phyloP scores from a whole-genome alignment of 2,113 vertebrate species.

The Passer montanus region DNA sequence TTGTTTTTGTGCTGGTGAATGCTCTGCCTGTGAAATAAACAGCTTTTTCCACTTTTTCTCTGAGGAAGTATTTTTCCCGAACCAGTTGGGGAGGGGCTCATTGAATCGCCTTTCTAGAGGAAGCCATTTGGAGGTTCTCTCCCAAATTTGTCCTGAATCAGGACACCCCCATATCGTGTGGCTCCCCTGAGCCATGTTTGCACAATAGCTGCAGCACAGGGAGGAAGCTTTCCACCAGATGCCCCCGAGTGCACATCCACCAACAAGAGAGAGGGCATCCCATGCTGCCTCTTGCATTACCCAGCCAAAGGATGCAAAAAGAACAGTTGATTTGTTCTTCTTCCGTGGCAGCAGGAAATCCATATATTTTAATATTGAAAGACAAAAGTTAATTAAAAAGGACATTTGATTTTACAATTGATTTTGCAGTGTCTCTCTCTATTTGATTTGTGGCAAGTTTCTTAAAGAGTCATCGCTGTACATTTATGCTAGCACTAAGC shows the following conservation, averaged over 20 bases:
- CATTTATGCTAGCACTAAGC: not conserved
- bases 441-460: not conserved
- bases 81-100: not conserved
- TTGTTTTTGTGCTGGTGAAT: not conserved
- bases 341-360: not conserved
- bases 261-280: not conserved
- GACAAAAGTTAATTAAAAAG: not conserved
- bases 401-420: not conserved
- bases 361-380: not conserved
- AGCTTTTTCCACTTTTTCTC: not conserved
- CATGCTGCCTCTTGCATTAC: rapidly evolving
- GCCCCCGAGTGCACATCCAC: rapidly evolving
- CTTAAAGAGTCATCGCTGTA: not conserved
- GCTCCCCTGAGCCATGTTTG: rapidly evolving
- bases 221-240: not conserved
- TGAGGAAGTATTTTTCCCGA: not conserved
- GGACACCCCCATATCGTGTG: rapidly evolving
- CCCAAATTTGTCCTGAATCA: not conserved
- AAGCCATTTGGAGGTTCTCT: not conserved
- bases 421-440: not conserved
- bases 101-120: not conserved
- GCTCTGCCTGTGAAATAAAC: not conserved
- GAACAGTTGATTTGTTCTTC: not conserved
- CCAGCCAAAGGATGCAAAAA: not conserved
- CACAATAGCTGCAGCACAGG: rapidly evolving